A percentile compares a stretch with the other conserved stretches of the same genome.
Evolutionary conservation across 37 sponge, comb jelly and placozoan species (phyloP).

Genomic region (Theonella swinhoei): DNA sequence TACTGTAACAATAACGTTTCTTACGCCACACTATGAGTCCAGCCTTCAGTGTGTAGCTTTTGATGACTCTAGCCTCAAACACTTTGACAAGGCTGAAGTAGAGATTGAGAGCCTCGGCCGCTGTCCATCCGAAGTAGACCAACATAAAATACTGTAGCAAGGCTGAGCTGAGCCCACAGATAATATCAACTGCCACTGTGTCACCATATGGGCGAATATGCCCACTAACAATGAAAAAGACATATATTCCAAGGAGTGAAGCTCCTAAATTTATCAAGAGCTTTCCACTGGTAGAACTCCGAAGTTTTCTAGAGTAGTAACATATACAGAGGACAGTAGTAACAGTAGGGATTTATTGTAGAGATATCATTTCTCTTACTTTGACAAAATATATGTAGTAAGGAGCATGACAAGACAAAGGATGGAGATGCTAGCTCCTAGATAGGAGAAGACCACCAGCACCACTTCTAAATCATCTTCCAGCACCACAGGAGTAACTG

Average conservation of each 20-base stretch:
- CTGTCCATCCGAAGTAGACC: conserved; percentile 31
- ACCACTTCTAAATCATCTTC: too few species aligned
- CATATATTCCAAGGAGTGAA: conserved; percentile 39
- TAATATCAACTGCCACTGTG: not conserved
- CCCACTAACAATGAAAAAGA: conserved; percentile 15
- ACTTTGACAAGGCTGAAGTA: conserved; percentile 25
- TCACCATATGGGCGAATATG: not conserved
- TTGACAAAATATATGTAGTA: not conserved
- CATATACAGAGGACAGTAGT: too few species aligned
- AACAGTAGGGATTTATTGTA: too few species aligned
- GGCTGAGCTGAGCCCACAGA: not conserved
- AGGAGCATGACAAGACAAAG: not conserved
- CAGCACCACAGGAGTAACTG: too few species aligned
- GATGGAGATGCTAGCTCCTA: not conserved
- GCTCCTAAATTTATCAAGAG: conserved; percentile 22
- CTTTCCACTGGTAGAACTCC: not conserved
- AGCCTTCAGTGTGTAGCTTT: not conserved
- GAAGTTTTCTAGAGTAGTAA: not conserved
- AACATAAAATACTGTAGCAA: conserved; percentile 42
- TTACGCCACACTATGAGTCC: conserved; percentile 16
- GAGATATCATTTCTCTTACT: not conserved
- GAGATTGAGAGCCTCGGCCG: conserved; percentile 24
- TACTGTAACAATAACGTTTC: not conserved
- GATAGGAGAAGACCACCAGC: not conserved
- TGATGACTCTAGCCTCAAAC: not conserved